Evolutionary conservation across 1,140 invertebrate species (phyloP), one percentile per base, ranked within the genome.

Genomic region (Globodera rostochiensis): DNA sequence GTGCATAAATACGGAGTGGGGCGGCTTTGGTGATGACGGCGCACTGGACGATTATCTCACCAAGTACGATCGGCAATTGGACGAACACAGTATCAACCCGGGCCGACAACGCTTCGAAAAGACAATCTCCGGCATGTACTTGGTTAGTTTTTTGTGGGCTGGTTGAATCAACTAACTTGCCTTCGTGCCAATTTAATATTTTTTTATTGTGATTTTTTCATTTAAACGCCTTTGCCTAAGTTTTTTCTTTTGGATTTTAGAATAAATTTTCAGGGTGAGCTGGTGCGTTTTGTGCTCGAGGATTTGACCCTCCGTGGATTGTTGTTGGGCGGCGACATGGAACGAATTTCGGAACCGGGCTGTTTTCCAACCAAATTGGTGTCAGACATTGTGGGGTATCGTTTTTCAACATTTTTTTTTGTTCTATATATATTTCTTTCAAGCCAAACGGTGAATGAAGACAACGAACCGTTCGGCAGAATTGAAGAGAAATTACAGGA

Each of bases 361-460:
- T 93, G 92, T 73, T 97, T 98, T 90, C 95, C 95, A 90, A 98
- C 97, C 0, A 97, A 98, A 93, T 98, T 95, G 90, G 94, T 99
- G 1, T 98, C 96, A 0, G 96, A 98, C 92, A 97, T 99, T 79
- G 96, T 98, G 91, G 94, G 92, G 94, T 80, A 50, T 47, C 81
- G 3, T 11, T 15, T 81, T n/a, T n/a, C n/a, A 3, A 81, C 60
- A 11, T 19, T 6, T 19, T 80, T 49, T 36, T 36, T 36, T 36
- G 36, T 36, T 36, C 2, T 36, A 36, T 36, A 36, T 36, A 36
- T 36, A 3, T 36, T 36, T 36, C 36, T 89, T 88, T 64, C 86
- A 1, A 93, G 94, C 49, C 90, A 91, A 74, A 82, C 91, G 7
- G 77, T 88, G 49, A 78, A 47, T 47, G 84, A 87, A 13, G 95